phyloP scores from a whole-genome alignment of 2,797 vertebrate species.

The Rhincodon typus region DNA sequence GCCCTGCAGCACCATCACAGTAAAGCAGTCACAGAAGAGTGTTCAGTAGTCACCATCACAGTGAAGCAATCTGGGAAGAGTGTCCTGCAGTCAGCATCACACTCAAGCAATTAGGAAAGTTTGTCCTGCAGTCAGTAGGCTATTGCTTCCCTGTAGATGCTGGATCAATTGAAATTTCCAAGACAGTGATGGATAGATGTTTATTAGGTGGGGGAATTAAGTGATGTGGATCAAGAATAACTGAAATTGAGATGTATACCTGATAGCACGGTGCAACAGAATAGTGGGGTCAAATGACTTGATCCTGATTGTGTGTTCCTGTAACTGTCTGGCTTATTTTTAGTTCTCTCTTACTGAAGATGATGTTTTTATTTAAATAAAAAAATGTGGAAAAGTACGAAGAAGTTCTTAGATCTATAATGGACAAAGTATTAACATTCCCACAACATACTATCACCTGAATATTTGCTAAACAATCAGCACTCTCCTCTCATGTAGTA shows the following conservation, averaged over 20 bases:
- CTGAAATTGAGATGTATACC: neutral
- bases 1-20: too few relatives aligned
- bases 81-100: too few relatives aligned
- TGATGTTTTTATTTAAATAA: neutral
- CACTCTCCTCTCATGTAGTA: too few relatives aligned
- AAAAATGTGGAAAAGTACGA: too few relatives aligned
- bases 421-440: neutral
- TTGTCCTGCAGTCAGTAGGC: too few relatives aligned
- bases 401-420: too few relatives aligned
- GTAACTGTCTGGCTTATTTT: neutral
- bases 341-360: neutral
- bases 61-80: too few relatives aligned
- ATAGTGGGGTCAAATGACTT: neutral
- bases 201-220: neutral
- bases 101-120: too few relatives aligned
- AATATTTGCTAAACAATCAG: too few relatives aligned
- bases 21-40: too few relatives aligned
- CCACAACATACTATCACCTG: neutral
- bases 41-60: too few relatives aligned
- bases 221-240: neutral
- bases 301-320: neutral
- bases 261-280: neutral
- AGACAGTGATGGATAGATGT: neutral
- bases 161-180: neutral
- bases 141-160: neutral